These are phyloP conservation scores for Paguma larvata DNA, from an alignment of 2,797 vertebrate genomes.

Conservation along the genomic window DNA sequence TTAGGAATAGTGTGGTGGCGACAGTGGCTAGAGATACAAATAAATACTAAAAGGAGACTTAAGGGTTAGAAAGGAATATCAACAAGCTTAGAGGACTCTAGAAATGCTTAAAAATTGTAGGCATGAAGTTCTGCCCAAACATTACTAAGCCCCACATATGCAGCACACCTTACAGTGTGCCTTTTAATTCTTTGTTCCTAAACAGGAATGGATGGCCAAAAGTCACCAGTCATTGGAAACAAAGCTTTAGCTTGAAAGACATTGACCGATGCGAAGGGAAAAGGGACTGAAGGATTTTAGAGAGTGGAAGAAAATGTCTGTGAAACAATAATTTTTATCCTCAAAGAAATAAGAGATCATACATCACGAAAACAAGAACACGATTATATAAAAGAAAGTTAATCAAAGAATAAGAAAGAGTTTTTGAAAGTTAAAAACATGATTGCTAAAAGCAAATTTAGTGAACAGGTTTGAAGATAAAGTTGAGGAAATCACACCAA, in stretches of 20 bases:
- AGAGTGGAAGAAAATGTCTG: constrained; percentile 8
- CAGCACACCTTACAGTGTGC: background rate
- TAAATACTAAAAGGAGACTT: constrained; percentile 17
- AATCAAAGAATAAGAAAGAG: background rate
- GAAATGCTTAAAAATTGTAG: background rate
- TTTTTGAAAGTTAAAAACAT: constrained; percentile 19
- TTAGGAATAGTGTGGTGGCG: background rate
- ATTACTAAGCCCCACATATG: background rate
- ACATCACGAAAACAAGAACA: background rate
- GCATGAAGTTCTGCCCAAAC: background rate
- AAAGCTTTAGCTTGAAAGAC: background rate
- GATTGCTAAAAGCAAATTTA: background rate
- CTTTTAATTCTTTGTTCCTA: constrained; percentile 2
- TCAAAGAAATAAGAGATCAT: constrained; percentile 18
- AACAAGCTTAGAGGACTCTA: constrained; percentile 19
- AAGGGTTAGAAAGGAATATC: background rate
- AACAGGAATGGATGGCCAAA: background rate
- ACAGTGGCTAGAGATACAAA: background rate
- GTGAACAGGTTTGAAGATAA: constrained; percentile 16
- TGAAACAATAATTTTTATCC: constrained; percentile 9
- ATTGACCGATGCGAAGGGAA: background rate
- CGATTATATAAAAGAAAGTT: constrained; percentile 14
- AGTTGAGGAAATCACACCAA: background rate
- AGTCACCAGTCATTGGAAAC: background rate
- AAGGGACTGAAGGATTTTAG: background rate